Evolutionary conservation across 2,888 invertebrate genomes (phyloP), one percentile per base, ranked within the genome.

Genomic region (Diarsia dahlii): DNA sequence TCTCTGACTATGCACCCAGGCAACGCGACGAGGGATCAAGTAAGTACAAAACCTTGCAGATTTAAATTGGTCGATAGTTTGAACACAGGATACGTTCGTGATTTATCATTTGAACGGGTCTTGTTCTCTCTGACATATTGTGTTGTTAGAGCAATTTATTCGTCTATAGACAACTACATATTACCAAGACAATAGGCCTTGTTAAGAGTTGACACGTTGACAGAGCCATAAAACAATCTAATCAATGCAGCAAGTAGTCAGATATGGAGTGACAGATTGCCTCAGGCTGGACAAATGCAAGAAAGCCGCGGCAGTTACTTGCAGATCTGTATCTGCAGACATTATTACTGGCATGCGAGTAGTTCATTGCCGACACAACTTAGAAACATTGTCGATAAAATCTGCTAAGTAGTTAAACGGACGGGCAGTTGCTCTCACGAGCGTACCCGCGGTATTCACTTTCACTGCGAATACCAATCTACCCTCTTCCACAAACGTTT

Each of bases 171-270:
- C 84, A 87, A 87, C 89, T 86, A 88, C 88, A 90, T 87, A 89
- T 82, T 87, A 87, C 89, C 87, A 81, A 92, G 91, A 94, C 92
- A 93, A 93, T 93, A 90, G 89, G 76, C 89, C 90, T 93, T 92
- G 92, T 93, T 92, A 92, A 90, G 88, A 89, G 88, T 87, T 88
- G 89, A 88, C 89, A 89, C 83, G 89, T 87, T 90, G 92, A 91
- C 92, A 89, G 87, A 88, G 86, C 87, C 86, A 92, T 93, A 93
- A 92, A 93, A 86, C 91, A 93, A 91, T 91, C 89, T 92, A 92
- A 93, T 93, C 92, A 92, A 94, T 91, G 91, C 89, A 88, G 85
- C 87, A 87, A 89, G 86, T 84, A 88, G 86, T 90, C 89, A 89
- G 92, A 92, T 93, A 93, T 89, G 89, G 90, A 90, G 88, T 91